Conservation (phyloP, 2,797 vertebrate genomes). For the Semotilus atromaculatus region DNA sequence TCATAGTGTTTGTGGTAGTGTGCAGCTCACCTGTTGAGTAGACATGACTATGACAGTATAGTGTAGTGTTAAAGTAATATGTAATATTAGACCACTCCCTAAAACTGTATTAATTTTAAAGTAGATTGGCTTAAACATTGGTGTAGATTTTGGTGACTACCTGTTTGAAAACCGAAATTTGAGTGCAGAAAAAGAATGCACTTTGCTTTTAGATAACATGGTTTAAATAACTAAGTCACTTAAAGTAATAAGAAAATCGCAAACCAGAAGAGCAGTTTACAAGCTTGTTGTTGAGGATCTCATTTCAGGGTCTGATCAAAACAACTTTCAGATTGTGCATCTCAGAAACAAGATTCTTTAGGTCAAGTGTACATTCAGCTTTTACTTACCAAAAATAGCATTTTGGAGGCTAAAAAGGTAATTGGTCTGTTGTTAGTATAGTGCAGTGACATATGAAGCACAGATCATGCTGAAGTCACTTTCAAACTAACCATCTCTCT, state of each 20-base stretch:
- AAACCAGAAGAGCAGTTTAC: background rate
- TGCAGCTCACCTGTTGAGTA: constrained; percentile 7
- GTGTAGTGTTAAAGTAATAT: background rate
- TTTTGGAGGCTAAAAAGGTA: background rate
- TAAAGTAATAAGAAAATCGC: background rate
- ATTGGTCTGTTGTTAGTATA: background rate
- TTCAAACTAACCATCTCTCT: background rate
- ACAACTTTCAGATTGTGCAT: background rate
- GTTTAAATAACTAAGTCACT: background rate
- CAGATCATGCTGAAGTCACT: background rate
- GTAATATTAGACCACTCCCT: constrained; percentile 28
- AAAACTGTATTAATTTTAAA: background rate
- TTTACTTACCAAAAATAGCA: background rate
- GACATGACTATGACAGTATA: background rate
- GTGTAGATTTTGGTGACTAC: background rate
- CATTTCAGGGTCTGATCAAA: background rate
- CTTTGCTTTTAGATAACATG: background rate
- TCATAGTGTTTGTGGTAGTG: background rate
- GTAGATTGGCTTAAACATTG: background rate
- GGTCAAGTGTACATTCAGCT: background rate
- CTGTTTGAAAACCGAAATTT: background rate
- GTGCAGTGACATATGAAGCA: background rate
- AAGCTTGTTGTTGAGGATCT: background rate
- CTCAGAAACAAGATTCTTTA: background rate
- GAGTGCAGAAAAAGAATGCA: background rate